Percentiles rank a stretch among this genome's conserved stretches.
phyloP scores from a whole-genome alignment of 2,888 invertebrate genomes.

The Lasioglossum leucozonium region DNA sequence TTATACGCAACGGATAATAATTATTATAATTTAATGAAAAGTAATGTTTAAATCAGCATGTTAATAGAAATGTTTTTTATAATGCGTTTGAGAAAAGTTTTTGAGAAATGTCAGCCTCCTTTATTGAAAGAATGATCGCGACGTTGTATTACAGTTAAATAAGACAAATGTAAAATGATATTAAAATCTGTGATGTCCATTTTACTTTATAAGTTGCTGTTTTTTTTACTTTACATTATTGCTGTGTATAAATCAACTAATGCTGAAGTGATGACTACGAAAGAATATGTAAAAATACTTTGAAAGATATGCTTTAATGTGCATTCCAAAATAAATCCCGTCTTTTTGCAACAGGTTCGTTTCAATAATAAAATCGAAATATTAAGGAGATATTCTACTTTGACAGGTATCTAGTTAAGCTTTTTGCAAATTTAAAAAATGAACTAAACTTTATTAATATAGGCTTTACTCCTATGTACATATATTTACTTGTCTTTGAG shows the following conservation, averaged over 20 bases:
- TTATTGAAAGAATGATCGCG: not conserved
- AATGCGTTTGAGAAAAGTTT: not conserved
- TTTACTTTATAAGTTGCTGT: not conserved
- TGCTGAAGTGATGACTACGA: not conserved
- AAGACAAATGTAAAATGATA: not conserved
- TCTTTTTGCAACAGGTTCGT: too few species aligned
- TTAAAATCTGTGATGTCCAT: not conserved
- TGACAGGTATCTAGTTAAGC: too few species aligned
- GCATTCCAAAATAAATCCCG: not conserved
- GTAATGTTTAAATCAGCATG: not conserved
- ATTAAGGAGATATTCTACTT: too few species aligned
- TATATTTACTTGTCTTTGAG: too few species aligned
- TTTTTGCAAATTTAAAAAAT: too few species aligned
- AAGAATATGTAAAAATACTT: not conserved
- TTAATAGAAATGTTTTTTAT: not conserved
- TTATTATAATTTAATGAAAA: not conserved
- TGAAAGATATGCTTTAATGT: not conserved
- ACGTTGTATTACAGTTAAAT: not conserved
- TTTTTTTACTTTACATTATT: not conserved
- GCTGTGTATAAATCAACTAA: not conserved
- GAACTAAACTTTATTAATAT: too few species aligned
- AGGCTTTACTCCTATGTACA: too few species aligned
- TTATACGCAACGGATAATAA: not conserved
- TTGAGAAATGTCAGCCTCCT: not conserved
- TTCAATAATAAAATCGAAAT: not conserved